Evolutionary conservation across 2,113 vertebrate genomes (phyloP).

Genomic region (Rafetus swinhoei): DNA sequence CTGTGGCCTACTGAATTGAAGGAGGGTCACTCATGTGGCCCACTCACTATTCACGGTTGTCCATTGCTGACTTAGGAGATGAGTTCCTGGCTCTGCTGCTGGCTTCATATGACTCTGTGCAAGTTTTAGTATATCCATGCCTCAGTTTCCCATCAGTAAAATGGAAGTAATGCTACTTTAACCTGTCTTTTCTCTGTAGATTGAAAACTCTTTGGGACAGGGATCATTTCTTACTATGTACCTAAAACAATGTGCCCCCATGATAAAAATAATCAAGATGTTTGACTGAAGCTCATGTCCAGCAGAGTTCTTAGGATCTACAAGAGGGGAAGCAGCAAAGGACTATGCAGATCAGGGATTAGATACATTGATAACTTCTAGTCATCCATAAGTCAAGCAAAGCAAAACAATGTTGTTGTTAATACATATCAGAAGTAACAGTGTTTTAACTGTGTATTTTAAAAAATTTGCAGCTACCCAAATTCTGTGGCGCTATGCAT

Average conservation of each 20-base stretch:
- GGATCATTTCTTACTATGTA: neutral
- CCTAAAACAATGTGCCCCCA: neutral
- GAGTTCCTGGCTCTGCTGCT: neutral
- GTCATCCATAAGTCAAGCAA: neutral
- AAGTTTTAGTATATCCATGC: neutral
- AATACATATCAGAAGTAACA: neutral
- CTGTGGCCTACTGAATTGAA: too few relatives aligned
- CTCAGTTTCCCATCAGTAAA: conserved; percentile 34
- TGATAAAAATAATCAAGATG: neutral
- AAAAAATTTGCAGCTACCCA: neutral
- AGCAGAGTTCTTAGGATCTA: neutral
- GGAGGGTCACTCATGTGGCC: too few relatives aligned
- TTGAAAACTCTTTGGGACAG: neutral
- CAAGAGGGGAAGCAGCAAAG: neutral
- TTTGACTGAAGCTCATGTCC: neutral
- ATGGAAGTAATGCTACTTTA: conserved; percentile 26
- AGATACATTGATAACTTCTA: neutral
- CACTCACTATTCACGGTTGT: too few relatives aligned
- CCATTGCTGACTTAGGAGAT: neutral
- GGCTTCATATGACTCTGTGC: neutral
- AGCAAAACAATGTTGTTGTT: neutral
- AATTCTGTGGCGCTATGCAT: neutral
- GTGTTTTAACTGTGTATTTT: neutral
- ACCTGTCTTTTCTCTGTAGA: neutral
- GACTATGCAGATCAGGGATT: neutral